Percentiles rank a stretch among this genome's conserved stretches.
phyloP scores from a whole-genome alignment of 2,113 vertebrate species.

The Isurus oxyrinchus region DNA sequence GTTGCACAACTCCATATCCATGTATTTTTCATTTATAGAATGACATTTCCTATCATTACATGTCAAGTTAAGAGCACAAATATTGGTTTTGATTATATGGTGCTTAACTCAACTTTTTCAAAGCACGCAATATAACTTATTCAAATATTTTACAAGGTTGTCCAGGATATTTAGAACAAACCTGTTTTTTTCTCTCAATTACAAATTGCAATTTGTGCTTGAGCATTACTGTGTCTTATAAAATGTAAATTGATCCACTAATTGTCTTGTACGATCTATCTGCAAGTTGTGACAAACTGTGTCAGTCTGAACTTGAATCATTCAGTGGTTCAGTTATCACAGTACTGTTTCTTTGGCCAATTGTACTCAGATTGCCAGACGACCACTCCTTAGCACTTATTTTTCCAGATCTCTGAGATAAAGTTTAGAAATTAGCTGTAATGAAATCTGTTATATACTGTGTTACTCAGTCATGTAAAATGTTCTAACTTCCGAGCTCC shows the following conservation, averaged over 20 bases:
- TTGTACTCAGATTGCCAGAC: neutral
- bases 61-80: neutral
- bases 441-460: neutral
- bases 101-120: neutral
- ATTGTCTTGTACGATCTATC: neutral
- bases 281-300: neutral
- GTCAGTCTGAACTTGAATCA: neutral
- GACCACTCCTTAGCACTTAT: neutral
- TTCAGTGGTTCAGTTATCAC: neutral
- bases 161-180: neutral
- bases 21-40: neutral
- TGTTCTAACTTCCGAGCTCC: too few relatives aligned
- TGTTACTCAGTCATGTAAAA: neutral
- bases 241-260: neutral
- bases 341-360: neutral
- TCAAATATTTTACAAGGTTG: neutral
- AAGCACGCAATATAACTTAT: neutral
- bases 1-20: neutral
- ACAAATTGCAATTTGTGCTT: neutral
- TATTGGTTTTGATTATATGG: neutral
- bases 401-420: neutral
- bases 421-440: neutral
- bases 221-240: neutral
- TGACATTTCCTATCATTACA: neutral
- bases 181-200: neutral